Evolutionary conservation across 2,797 vertebrate genomes (phyloP).

Genomic region (Argyrosomus regius): DNA sequence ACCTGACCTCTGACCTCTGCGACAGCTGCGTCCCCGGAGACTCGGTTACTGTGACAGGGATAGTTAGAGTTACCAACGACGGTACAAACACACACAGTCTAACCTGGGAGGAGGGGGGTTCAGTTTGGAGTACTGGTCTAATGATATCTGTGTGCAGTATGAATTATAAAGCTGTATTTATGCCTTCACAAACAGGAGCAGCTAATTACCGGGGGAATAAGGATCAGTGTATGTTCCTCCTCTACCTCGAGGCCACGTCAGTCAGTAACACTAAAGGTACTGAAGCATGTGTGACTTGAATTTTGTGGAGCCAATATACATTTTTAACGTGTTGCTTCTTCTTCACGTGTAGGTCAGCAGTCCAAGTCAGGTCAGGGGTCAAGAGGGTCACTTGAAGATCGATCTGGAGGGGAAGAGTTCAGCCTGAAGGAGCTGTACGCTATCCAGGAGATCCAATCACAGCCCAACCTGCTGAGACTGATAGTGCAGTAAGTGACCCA

Average conservation of each 20-base stretch:
- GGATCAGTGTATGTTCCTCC: conserved; percentile 97
- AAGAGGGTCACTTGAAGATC: conserved; percentile 54
- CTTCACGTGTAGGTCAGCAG: conserved; percentile 62
- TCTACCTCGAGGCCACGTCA: conserved; percentile 96
- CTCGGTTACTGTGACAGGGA: conserved; percentile 91
- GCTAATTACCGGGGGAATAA: conserved; percentile 91
- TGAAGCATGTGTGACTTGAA: neutral
- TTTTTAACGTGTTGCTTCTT: neutral
- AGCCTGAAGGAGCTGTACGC: conserved; percentile 97
- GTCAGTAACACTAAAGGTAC: conserved; percentile 95
- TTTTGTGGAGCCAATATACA: accelerated
- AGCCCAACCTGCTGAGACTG: conserved; percentile 84
- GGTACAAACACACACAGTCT: conserved; percentile 77
- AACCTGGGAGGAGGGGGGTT: neutral
- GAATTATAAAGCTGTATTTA: neutral
- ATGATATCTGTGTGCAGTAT: neutral
- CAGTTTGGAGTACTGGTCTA: too few species aligned
- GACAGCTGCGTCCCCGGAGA: conserved; percentile 98
- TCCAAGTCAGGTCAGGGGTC: conserved; percentile 73
- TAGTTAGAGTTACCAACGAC: conserved; percentile 93
- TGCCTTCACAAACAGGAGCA: conserved; percentile 56
- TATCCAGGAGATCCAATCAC: conserved; percentile 97
- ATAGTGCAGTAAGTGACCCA: conserved; percentile 82
- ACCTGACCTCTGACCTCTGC: conserved; percentile 94
- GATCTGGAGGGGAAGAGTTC: conserved; percentile 89